phyloP scores from a whole-genome alignment of 2,888 invertebrate species.

The Chrysolina haemoptera region DNA sequence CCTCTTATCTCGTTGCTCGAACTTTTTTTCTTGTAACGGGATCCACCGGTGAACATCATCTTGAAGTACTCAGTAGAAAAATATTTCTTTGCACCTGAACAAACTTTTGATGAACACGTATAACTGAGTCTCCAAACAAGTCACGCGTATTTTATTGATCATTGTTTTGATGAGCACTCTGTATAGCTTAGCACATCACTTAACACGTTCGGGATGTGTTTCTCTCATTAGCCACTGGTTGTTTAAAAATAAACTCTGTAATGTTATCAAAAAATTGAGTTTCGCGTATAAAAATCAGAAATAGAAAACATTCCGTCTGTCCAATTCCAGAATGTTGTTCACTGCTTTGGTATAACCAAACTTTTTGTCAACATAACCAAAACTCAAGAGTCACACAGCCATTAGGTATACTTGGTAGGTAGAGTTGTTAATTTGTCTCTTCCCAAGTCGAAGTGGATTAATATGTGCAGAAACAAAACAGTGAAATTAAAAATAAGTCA shows the following conservation, averaged over 20 bases:
- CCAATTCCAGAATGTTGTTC: not conserved
- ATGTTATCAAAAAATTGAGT: slow-evolving; percentile 25
- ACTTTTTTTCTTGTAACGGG: slow-evolving; percentile 74
- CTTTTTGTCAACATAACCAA: not conserved
- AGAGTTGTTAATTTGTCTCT: slow-evolving; percentile 22
- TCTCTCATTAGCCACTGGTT: slow-evolving; percentile 24
- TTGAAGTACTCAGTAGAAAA: slow-evolving; percentile 57
- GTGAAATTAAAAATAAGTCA: slow-evolving; percentile 31
- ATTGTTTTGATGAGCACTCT: slow-evolving; percentile 25
- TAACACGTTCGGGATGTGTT: slow-evolving; percentile 6
- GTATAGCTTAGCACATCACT: slow-evolving; percentile 31
- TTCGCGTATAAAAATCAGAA: slow-evolving; percentile 18
- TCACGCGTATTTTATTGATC: slow-evolving; percentile 29
- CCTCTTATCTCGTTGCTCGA: slow-evolving; percentile 64
- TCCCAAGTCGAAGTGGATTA: slow-evolving; percentile 5
- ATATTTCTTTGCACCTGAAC: slow-evolving; percentile 23
- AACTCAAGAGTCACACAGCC: not conserved
- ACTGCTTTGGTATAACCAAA: not conserved
- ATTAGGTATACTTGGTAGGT: not conserved
- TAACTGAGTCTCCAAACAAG: slow-evolving; percentile 12
- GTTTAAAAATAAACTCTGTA: slow-evolving; percentile 30
- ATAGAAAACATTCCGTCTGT: slow-evolving; percentile 14
- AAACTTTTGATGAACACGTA: slow-evolving; percentile 28
- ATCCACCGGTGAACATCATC: slow-evolving; percentile 82
- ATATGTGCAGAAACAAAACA: slow-evolving; percentile 22